Percentiles rank a stretch among this genome's conserved stretches.
phyloP scores from a whole-genome alignment of 2,888 invertebrate genomes.

The Stenurella melanura region DNA sequence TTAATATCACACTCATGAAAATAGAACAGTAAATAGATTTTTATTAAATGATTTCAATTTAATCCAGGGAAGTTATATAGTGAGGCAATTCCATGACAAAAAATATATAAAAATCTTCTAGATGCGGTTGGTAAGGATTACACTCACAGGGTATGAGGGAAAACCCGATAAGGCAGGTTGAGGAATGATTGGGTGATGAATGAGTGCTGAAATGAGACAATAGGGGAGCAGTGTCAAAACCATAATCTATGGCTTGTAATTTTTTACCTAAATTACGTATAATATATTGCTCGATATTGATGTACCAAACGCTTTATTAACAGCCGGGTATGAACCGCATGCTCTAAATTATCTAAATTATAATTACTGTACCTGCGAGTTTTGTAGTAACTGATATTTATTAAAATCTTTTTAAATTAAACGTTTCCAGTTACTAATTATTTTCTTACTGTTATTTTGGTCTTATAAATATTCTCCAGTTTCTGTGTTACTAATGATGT shows the following conservation, averaged over 20 bases:
- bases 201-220: background rate
- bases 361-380: too few species aligned
- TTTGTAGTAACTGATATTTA: too few species aligned
- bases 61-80: too few species aligned
- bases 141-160: background rate
- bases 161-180: background rate
- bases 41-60: too few species aligned
- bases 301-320: background rate
- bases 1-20: too few species aligned
- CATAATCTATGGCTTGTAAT: background rate
- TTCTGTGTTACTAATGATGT: too few species aligned
- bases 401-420: too few species aligned
- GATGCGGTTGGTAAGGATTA: background rate
- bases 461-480: too few species aligned
- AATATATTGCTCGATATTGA: background rate
- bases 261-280: background rate
- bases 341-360: too few species aligned
- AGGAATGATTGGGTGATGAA: background rate
- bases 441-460: too few species aligned
- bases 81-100: background rate
- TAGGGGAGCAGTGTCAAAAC: background rate
- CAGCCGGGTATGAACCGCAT: background rate
- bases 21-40: too few species aligned
- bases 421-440: too few species aligned
- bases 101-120: background rate